Conservation (phyloP, 2,888 invertebrate genomes). For the Galerucella pusilla region DNA sequence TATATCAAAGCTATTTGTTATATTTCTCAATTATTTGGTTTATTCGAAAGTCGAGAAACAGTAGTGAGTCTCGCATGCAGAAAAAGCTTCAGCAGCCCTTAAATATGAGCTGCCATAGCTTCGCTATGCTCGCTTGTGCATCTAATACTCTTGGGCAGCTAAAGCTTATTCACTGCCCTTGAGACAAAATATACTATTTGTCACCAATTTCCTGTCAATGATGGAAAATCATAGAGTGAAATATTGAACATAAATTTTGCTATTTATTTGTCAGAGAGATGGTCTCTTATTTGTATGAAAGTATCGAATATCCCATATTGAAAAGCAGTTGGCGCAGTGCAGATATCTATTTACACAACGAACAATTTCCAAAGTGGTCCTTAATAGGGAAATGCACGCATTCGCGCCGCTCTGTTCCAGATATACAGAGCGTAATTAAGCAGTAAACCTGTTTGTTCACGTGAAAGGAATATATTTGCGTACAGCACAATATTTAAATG, state of each 20-base stretch:
- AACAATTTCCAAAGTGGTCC: slow-evolving; percentile 11
- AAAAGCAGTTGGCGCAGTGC: slow-evolving; percentile 14
- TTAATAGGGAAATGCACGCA: slow-evolving; percentile 15
- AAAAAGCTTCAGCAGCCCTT: no score
- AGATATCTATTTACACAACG: slow-evolving; percentile 5
- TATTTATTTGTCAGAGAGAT: background rate
- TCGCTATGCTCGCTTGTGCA: no score
- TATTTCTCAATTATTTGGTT: no score
- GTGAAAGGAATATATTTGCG: slow-evolving; percentile 32
- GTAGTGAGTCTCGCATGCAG: no score
- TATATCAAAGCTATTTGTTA: no score
- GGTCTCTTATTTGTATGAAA: background rate
- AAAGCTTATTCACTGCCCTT: no score
- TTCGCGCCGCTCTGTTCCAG: slow-evolving; percentile 12
- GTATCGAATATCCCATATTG: background rate
- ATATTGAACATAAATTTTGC: background rate
- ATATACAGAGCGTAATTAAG: slow-evolving; percentile 34
- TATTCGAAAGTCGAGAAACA: no score
- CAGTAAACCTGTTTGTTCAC: slow-evolving; percentile 32
- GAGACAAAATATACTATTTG: no score
- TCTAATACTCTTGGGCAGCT: no score
- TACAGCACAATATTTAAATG: slow-evolving; percentile 19
- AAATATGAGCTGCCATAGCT: no score
- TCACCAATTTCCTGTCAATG: background rate
- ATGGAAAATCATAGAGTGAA: background rate